Evolutionary conservation across 2,113 vertebrate species (phyloP).

Genomic region (Brienomyrus brachyistius): DNA sequence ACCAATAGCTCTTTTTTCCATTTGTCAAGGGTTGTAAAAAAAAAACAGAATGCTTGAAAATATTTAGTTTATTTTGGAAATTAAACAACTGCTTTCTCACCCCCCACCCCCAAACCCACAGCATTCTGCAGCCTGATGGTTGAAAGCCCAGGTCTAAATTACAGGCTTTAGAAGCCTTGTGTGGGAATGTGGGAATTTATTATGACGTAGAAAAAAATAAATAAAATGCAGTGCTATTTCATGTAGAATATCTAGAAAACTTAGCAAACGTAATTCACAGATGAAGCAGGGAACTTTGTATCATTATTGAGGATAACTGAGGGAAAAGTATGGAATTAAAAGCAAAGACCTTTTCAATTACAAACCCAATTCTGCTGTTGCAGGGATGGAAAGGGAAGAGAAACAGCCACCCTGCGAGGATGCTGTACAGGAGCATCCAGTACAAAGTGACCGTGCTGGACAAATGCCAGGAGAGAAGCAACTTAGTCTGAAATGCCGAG

Average conservation of each 20-base stretch:
- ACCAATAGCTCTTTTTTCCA: neutral
- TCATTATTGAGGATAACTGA: neutral
- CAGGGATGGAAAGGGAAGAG: neutral
- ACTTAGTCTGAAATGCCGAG: neutral
- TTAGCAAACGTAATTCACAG: neutral
- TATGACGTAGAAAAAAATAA: neutral
- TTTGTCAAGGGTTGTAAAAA: neutral
- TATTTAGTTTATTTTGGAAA: neutral
- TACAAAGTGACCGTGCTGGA: neutral
- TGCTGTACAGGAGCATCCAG: neutral
- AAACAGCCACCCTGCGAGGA: neutral
- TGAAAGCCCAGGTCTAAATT: neutral
- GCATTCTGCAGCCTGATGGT: neutral
- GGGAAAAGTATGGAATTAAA: neutral
- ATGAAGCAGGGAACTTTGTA: neutral
- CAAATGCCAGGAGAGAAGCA: neutral
- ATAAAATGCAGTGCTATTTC: neutral
- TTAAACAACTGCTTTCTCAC: neutral
- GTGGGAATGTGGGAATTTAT: neutral
- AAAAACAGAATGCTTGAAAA: neutral
- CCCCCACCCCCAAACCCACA: neutral
- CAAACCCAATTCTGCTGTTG: neutral
- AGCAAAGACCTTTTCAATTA: neutral
- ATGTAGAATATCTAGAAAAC: neutral
- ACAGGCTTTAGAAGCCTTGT: neutral